These are phyloP conservation scores for Perdita meconis DNA, from an alignment of 2,888 invertebrate species.

Conservation along the genomic window DNA sequence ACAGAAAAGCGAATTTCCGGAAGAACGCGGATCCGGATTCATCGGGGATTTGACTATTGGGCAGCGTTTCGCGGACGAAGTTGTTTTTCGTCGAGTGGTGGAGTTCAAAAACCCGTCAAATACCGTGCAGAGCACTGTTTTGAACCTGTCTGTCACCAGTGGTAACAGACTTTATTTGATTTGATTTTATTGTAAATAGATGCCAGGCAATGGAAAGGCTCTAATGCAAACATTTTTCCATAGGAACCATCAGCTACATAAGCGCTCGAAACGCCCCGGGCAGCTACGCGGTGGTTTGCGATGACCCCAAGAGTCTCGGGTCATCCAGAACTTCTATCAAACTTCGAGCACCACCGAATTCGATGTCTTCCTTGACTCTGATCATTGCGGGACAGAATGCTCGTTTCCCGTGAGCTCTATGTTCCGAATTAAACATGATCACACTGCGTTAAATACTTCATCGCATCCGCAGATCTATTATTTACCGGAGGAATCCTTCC, in stretches of 20 bases:
- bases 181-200: too few species aligned
- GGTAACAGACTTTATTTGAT: too few species aligned
- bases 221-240: neutral
- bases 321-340: constrained; percentile 71
- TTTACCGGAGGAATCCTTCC: too few species aligned
- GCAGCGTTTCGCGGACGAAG: constrained; percentile 77
- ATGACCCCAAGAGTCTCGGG: constrained; percentile 75
- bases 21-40: constrained; percentile 69
- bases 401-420: neutral
- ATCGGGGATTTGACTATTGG: constrained; percentile 80
- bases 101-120: constrained; percentile 79
- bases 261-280: constrained; percentile 75
- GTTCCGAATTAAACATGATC: constrained; percentile 5
- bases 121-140: constrained; percentile 72
- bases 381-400: constrained; percentile 76
- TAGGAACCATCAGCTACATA: constrained; percentile 79
- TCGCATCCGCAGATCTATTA: too few species aligned
- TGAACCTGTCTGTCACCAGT: constrained; percentile 74
- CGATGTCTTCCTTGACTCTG: constrained; percentile 75
- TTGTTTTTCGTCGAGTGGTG: constrained; percentile 77
- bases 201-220: too few species aligned
- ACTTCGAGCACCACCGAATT: constrained; percentile 78
- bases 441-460: too few species aligned
- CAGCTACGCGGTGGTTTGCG: constrained; percentile 80
- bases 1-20: constrained; percentile 18